Base-by-base conservation (phyloP, 2,888 invertebrate genomes). In the Harpalus rufipes region DNA sequence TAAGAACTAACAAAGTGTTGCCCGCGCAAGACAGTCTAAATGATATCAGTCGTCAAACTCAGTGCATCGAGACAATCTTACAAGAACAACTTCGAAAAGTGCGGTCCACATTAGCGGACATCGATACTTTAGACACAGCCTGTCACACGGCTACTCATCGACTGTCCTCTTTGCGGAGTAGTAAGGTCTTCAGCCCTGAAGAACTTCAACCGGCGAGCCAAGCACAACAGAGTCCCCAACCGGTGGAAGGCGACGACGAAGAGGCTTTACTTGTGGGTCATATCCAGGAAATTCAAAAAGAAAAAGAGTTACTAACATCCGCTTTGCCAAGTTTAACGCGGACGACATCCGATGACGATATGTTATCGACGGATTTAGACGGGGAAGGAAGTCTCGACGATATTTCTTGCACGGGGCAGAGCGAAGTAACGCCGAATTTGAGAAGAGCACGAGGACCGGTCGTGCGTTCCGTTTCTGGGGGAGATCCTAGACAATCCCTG, bases 11-110 rank as follows among this genome's bases (percentile, higher is more conserved):
- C 91, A 95, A 97, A 90, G 92, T 94, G 86, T 94, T 97, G 87
- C 97, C 97, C 68, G 98, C 98, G 80, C 98, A 98, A 91, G 97
- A 97, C 90, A 96, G 97, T 89, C 93, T 98, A 87, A 95, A 95
- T 89, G 97, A 98, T 91, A 97, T 98, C 89, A 95, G 96, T 88
- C 94, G 96, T 79, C 97, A 97, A 91, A 97, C 97, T 79, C 93
- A 95, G 91, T 97, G 97, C 91, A 95, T 98, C 86, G 97, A 98
- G 91, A 96, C 96, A 86, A 96, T 98, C 86, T 96, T 98, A 79
- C 93, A 95, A 85, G 97, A 97, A 90, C 97, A 98, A 91, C 92
- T 98, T 89, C 91, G 93, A 39, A 95, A 97, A 92, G 95, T 98
- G n/a, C 94, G 95, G 86, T 95, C 94, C 85, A 97, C 97, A 21